phyloP scores from a whole-genome alignment of 2,888 invertebrate species.

The Amphiduros pacificus region DNA sequence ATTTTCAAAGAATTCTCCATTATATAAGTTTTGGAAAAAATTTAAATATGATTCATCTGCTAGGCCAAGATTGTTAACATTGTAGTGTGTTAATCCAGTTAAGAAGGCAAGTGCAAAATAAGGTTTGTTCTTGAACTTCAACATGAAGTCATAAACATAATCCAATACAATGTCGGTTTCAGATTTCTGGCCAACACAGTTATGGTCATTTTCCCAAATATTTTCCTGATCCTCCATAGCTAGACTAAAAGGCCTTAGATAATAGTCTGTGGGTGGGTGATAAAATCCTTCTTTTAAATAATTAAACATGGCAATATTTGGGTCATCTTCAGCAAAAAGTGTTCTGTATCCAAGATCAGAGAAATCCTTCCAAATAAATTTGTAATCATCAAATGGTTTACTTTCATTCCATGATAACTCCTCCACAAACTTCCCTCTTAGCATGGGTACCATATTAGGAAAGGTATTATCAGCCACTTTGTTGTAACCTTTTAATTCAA shows the following conservation, averaged over 20 bases:
- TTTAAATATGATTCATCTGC: not conserved
- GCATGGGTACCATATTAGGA: constrained; percentile 76
- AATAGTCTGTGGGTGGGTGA: constrained; percentile 82
- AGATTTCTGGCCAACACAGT: constrained; percentile 72
- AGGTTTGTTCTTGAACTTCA: not conserved
- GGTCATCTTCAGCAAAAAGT: constrained; percentile 81
- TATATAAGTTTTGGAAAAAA: not conserved
- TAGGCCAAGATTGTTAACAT: not conserved
- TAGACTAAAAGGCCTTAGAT: constrained; percentile 74
- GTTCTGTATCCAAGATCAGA: constrained; percentile 76
- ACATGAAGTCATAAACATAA: not conserved
- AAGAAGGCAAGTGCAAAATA: not conserved
- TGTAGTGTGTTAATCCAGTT: not conserved
- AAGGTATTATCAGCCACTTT: constrained; percentile 94
- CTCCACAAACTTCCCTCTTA: constrained; percentile 59
- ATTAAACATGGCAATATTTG: constrained; percentile 78
- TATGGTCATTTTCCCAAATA: constrained; percentile 41
- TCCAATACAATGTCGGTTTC: constrained; percentile 74
- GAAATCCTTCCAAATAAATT: constrained; percentile 83
- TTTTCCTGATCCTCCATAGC: constrained; percentile 60
- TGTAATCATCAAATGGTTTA: constrained; percentile 59
- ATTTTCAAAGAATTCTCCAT: not conserved
- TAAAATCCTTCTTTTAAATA: constrained; percentile 75
- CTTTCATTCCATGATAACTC: constrained; percentile 31
- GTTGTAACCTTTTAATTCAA: constrained; percentile 84